These are phyloP conservation scores for Netelia virgata DNA, from an alignment of 2,888 invertebrate genomes.

Conservation along the genomic window DNA sequence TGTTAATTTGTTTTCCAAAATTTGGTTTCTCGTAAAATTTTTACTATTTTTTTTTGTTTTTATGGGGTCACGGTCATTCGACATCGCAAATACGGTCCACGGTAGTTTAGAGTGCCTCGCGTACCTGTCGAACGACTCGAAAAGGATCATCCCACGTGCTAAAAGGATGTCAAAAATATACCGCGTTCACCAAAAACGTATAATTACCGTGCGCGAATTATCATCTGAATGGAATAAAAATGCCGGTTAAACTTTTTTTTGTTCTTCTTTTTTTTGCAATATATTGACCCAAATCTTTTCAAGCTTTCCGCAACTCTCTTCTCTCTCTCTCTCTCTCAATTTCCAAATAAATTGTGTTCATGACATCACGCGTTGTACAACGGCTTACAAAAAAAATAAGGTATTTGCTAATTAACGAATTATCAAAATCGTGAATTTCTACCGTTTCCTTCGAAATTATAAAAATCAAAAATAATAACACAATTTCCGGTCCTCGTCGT, in stretches of 20 bases:
- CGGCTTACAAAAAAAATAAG: too few relatives aligned
- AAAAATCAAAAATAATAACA: neutral
- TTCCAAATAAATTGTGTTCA: too few relatives aligned
- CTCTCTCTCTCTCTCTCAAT: too few relatives aligned
- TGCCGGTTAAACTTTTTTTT: neutral
- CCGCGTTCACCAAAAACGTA: neutral
- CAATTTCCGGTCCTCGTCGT: neutral
- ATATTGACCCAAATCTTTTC: neutral
- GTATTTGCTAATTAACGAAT: too few relatives aligned
- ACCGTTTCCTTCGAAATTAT: neutral
- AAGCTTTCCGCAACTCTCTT: too few relatives aligned
- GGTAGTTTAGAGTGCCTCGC: neutral
- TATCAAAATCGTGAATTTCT: too few relatives aligned
- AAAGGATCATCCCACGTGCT: neutral
- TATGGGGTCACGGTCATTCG: conserved; percentile 11
- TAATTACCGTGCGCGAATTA: neutral
- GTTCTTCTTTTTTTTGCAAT: neutral
- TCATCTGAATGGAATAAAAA: neutral
- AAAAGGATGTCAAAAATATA: conserved; percentile 1
- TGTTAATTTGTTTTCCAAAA: too few relatives aligned
- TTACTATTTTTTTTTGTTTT: conserved; percentile 1
- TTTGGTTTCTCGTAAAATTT: neutral
- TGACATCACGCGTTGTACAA: too few relatives aligned
- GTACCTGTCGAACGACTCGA: conserved; percentile 16
- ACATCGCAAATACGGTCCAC: neutral